These are phyloP conservation scores for Tenthredo livida DNA, from an alignment of 2,888 invertebrate genomes.

Conservation along the genomic window DNA sequence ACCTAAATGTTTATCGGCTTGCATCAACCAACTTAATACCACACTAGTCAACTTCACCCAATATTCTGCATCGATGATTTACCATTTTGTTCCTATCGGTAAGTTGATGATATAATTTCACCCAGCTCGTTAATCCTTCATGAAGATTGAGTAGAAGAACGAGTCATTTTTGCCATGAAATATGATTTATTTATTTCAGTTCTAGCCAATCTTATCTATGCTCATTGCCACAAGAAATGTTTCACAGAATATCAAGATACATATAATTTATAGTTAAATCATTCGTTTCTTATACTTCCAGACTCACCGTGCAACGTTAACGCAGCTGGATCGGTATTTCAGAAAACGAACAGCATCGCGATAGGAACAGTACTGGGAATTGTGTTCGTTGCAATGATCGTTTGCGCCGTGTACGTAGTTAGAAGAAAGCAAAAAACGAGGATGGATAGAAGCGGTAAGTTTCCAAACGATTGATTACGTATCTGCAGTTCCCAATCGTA, in stretches of 20 bases:
- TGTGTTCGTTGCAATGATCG: neutral
- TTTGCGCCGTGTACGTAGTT: neutral
- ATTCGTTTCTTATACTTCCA: neutral
- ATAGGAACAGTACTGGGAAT: constrained; percentile 4
- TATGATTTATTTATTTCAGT: neutral
- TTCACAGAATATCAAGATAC: neutral
- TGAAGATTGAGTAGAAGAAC: neutral
- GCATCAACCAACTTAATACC: neutral
- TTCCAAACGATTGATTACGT: neutral
- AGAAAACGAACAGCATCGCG: neutral
- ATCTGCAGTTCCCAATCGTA: neutral
- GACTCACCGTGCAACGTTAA: constrained; percentile 27
- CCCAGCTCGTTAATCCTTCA: neutral
- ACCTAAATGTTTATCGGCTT: constrained; percentile 14
- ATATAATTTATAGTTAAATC: neutral
- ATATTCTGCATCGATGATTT: neutral
- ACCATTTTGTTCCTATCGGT: constrained; percentile 25
- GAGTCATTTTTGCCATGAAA: neutral
- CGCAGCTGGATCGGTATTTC: neutral
- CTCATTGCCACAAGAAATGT: neutral
- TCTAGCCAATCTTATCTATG: neutral
- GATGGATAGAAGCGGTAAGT: neutral
- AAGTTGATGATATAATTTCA: neutral
- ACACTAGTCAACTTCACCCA: neutral
- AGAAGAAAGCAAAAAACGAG: constrained; percentile 4